phyloP scores from a whole-genome alignment of 2,888 invertebrate species.

The Melipona bicolor region DNA sequence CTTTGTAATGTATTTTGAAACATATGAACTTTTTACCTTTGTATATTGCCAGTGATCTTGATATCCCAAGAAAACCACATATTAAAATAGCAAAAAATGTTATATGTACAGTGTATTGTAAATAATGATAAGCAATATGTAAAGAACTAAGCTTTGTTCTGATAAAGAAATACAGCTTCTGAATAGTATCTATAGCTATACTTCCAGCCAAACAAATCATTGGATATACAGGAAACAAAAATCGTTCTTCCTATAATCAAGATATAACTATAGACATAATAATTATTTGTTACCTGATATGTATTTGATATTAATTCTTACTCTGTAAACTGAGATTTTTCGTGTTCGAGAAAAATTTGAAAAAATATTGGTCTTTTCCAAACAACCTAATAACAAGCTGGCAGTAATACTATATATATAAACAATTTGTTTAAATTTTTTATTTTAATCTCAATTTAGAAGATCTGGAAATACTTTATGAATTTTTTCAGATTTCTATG shows the following conservation, averaged over 20 bases:
- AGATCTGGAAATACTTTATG: too few relatives aligned
- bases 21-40: constrained; percentile 83
- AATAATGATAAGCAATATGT: constrained; percentile 87
- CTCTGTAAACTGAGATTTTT: too few relatives aligned
- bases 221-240: constrained; percentile 97
- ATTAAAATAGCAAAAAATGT: constrained; percentile 88
- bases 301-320: too few relatives aligned
- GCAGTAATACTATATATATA: too few relatives aligned
- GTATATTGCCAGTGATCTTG: constrained; percentile 87
- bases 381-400: too few relatives aligned
- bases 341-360: too few relatives aligned
- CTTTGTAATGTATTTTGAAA: neutral
- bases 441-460: too few relatives aligned
- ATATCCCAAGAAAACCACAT: constrained; percentile 85
- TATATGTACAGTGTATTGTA: constrained; percentile 90
- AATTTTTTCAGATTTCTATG: too few relatives aligned
- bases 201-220: constrained; percentile 93
- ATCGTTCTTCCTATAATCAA: constrained; percentile 87
- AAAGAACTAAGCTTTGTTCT: constrained; percentile 76
- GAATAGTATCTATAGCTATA: constrained; percentile 90
- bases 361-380: too few relatives aligned
- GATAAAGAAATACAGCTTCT: constrained; percentile 89
- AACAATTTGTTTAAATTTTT: too few relatives aligned
- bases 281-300: too few relatives aligned
- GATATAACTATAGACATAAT: neutral